Conservation (phyloP, 2,888 invertebrate species). For the Troglohyphantes excavatus region DNA sequence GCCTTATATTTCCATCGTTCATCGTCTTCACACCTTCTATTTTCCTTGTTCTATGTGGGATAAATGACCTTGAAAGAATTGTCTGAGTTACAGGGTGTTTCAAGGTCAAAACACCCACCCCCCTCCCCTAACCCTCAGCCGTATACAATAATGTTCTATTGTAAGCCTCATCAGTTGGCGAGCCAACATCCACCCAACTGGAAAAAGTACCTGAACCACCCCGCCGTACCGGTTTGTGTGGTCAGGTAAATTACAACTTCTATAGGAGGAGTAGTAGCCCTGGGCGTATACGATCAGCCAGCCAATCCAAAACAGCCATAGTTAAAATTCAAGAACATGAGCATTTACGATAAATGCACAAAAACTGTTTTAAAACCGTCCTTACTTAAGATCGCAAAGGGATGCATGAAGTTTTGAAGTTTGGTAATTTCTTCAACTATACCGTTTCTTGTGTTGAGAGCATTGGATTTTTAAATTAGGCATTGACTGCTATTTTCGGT, state of each 20-base stretch:
- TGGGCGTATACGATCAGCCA: conserved; percentile 62
- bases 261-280: conserved; percentile 62
- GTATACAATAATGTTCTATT: neutral
- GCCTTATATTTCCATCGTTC: neutral
- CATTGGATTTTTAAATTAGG: too few relatives aligned
- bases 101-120: conserved; percentile 2
- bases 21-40: neutral
- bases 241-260: conserved; percentile 42
- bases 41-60: neutral
- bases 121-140: neutral
- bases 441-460: too few relatives aligned
- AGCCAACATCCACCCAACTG: neutral
- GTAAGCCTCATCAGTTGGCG: neutral
- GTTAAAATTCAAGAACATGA: neutral
- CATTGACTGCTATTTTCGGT: too few relatives aligned
- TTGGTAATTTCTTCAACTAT: too few relatives aligned
- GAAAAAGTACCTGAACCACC: conserved; percentile 25
- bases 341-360: neutral
- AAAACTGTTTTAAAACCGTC: too few relatives aligned
- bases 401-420: too few relatives aligned
- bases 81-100: neutral
- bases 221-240: conserved; percentile 68
- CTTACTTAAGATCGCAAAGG: too few relatives aligned
- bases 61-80: neutral
- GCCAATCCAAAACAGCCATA: conserved; percentile 64